Evolutionary conservation across 1,140 invertebrate species (phyloP).

Genomic region (Semibalanus balanoides): DNA sequence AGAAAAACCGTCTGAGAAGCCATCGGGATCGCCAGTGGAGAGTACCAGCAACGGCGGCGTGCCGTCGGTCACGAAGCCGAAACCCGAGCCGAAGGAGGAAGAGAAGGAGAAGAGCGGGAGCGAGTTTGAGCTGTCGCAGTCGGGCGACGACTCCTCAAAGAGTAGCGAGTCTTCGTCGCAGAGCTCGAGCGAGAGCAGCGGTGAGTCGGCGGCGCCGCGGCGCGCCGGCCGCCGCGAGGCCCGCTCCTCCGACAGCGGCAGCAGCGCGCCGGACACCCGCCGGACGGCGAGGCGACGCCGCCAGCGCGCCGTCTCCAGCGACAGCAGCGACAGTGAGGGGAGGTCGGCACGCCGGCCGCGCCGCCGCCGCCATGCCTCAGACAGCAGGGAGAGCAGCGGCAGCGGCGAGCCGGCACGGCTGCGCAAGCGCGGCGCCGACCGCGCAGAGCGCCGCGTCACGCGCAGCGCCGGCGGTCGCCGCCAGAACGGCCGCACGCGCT

Average conservation of each 20-base stretch:
- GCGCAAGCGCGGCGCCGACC: not conserved
- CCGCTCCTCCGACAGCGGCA: not conserved
- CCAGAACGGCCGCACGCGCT: not conserved
- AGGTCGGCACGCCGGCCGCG: not conserved
- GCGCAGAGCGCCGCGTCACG: not conserved
- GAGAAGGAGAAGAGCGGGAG: not conserved
- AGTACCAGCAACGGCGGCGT: no score
- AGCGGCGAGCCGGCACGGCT: not conserved
- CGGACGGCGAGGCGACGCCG: not conserved
- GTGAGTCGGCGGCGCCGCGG: not conserved
- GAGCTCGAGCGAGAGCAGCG: not conserved
- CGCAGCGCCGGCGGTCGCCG: not conserved
- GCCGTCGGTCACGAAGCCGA: no score
- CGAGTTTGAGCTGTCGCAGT: not conserved
- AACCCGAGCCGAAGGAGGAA: not conserved
- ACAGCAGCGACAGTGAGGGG: not conserved
- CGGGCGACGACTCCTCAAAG: not conserved
- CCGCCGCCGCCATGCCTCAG: not conserved
- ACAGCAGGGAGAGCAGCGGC: not conserved
- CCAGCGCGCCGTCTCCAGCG: not conserved
- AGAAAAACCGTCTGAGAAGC: no score
- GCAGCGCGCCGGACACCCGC: not conserved
- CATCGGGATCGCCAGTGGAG: no score
- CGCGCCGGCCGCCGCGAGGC: not conserved
- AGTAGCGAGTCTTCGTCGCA: not conserved